Base-by-base conservation (phyloP, 2,113 vertebrate genomes). In the Paracanthobrama guichenoti region DNA sequence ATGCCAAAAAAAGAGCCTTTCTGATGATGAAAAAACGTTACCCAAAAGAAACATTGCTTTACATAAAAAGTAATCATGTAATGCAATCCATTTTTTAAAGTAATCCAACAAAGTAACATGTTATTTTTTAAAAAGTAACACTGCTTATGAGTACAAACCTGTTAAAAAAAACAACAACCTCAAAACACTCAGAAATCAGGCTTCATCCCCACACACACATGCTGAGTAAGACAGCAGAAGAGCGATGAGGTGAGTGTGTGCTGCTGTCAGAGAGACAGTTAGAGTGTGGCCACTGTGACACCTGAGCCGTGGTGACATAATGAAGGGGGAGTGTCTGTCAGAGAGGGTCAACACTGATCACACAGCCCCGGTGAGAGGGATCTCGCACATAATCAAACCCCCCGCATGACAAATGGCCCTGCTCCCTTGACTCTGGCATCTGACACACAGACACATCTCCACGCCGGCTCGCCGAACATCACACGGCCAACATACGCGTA, bases 291-390 rank as follows among this genome's bases (percentile, higher is more conserved):
- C 72, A 87, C 87, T 86, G 88, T 94, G 93, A 93, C 97, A 98
- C 95, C 95, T 96, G 93, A 95, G 96, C 95, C 92, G 93, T 93
- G 91, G 95, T 96, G 96, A 99, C 97, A 98, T 99, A 99, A 99
- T 99, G 98, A 97, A 98, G 96, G 97, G 96, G 96, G 96, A 95
- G 96, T 95, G 95, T 95, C 95, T 98, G 97, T 98, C 97, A 97
- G 94, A 89, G 94, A 95, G 96, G 97, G 97, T 98, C 97, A 97
- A 95, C 92, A 91, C 95, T 97, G 97, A 97, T 98, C 97, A 97
- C 97, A 97, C 95, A 93, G 96, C 94, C 95, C 96, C 94, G 20
- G 94, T 93, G 18, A 55, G 53, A 55, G 53, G 53, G 53, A 55
- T 55, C 53, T 55, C 6, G 93, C 91, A 95, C 95, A 96, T 98